phyloP scores from a whole-genome alignment of 2,113 vertebrate genomes.

The Dicentrarchus labrax region DNA sequence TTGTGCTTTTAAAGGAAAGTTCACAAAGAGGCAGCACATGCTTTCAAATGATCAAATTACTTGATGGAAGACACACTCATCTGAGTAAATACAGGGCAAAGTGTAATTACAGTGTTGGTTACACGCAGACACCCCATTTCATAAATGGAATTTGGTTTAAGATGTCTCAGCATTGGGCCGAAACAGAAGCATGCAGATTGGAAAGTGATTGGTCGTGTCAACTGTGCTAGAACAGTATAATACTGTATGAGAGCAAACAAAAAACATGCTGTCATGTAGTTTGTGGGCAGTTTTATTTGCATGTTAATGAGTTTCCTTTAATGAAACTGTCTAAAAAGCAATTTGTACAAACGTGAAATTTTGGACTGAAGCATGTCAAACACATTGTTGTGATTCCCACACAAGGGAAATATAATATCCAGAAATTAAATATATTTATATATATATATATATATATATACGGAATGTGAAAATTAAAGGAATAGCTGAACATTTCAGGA shows the following conservation, averaged over 20 bases:
- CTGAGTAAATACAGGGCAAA: neutral
- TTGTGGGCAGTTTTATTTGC: neutral
- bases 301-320: neutral
- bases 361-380: neutral
- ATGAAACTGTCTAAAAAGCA: neutral
- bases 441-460: too few species aligned
- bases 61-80: neutral
- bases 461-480: too few species aligned
- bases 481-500: too few species aligned
- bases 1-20: neutral
- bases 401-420: neutral
- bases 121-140: neutral
- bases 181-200: neutral
- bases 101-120: conserved; percentile 8
- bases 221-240: neutral
- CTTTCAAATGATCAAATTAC: neutral
- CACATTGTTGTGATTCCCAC: neutral
- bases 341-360: neutral
- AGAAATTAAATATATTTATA: too few species aligned
- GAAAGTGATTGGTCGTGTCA: neutral
- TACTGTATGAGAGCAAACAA: neutral
- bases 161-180: neutral
- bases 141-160: neutral
- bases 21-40: neutral
- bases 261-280: neutral